Evolutionary conservation across 1,140 invertebrate genomes (phyloP), one percentile per base, ranked within the genome.

Genomic region (Palaemon carinicauda): DNA sequence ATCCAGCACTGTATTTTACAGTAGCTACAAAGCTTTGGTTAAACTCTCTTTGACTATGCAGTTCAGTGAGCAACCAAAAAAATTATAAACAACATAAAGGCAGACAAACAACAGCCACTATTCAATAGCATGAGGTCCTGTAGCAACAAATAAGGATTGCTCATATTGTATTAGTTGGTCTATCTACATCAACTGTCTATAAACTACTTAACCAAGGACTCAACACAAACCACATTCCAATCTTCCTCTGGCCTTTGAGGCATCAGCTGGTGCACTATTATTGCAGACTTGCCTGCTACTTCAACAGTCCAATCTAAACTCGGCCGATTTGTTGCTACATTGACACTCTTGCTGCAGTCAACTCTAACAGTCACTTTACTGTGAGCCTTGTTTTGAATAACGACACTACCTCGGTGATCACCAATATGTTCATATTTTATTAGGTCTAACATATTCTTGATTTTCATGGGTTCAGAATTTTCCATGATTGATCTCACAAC

Each of bases 361-460:
- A 84, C 82, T 9, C 51, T 52, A 27, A 87, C 75, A 14, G 53
- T 87, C 15, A 89, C 82, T 27, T 71, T 88, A 19, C 80, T 82
- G 75, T 89, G 83, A 3, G 88, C 85, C 29, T 89, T 89, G 65
- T 89, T 89, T 56, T 89, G 88, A n/a, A 89, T 80, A n/a, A 89
- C 88, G n/a, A 89, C 69, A 33, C 85, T 80, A 3, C 51, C 85
- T 17, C 88, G 75, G 21, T 89, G 75, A 5, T 84, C 77, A n/a
- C 84, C 80, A 41, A 87, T 21, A 41, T 74, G 69, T 51, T 87
- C 88, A 56, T 87, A 89, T 33, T 87, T 89, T 29, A 89, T 87
- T 10, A 89, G 71, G n/a, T 89, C 88, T 21, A 78, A 41, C 84
- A 87, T 89, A 17, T 89, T 87, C 50, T 82, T 78, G 19, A 89